These are phyloP conservation scores for Gavialis gangeticus DNA, from an alignment of 2,113 vertebrate genomes.

Conservation along the genomic window DNA sequence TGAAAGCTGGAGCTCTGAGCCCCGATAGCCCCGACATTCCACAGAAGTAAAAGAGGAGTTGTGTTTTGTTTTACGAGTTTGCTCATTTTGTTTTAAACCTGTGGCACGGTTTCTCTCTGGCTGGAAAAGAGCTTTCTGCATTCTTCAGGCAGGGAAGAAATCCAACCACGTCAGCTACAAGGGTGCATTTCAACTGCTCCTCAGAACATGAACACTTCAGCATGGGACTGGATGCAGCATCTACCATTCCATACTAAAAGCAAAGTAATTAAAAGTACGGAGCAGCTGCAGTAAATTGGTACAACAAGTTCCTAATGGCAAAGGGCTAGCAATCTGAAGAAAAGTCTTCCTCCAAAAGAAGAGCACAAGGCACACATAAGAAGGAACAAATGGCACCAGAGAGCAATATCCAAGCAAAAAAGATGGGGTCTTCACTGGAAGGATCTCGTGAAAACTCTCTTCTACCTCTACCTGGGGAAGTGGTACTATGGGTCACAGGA, in stretches of 20 bases:
- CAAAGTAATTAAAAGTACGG: not conserved
- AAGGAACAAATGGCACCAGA: not conserved
- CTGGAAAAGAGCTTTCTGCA: not conserved
- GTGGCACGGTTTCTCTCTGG: conserved; percentile 28
- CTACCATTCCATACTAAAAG: too few relatives aligned
- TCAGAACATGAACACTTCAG: conserved; percentile 5
- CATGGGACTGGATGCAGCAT: too few relatives aligned
- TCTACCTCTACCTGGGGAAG: not conserved
- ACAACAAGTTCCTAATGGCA: conserved; percentile 11
- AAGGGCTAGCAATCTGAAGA: not conserved
- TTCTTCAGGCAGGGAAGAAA: conserved; percentile 49
- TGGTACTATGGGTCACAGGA: too few relatives aligned
- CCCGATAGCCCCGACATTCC: not conserved
- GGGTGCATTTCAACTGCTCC: conserved; percentile 42
- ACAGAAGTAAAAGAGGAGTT: conserved; percentile 18
- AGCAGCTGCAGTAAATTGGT: conserved; percentile 46
- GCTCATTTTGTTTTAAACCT: conserved; percentile 48
- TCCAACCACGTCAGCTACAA: conserved; percentile 32
- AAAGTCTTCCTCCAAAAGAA: not conserved
- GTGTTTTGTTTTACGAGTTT: not conserved
- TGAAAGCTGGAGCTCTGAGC: not conserved
- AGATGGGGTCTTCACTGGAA: not conserved
- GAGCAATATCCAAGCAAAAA: not conserved
- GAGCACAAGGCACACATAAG: not conserved
- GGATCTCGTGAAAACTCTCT: not conserved